Percentiles rank a stretch among this genome's conserved stretches.
These are phyloP conservation scores for Drosophila truncata DNA, from an alignment of 1,140 invertebrate genomes.

Conservation along the genomic window DNA sequence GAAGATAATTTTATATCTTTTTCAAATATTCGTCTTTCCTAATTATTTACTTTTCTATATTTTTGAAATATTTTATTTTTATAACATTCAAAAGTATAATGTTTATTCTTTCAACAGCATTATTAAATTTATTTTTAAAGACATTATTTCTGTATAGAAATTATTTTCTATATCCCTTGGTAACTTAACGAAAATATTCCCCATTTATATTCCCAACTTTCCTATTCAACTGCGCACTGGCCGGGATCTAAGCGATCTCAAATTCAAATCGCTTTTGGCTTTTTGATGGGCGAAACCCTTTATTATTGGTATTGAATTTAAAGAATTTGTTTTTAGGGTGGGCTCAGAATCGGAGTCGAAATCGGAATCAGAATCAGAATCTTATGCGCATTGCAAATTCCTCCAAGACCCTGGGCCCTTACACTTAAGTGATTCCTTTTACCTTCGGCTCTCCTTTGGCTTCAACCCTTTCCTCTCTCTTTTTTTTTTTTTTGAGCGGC, in stretches of 20 bases:
- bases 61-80: too few species aligned
- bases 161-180: too few species aligned
- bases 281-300: slow-evolving; percentile 22
- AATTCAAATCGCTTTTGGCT: slow-evolving; percentile 37
- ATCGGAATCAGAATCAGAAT: slow-evolving; percentile 16
- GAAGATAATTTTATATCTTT: too few species aligned
- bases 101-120: too few species aligned
- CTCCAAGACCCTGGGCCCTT: slow-evolving; percentile 66
- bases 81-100: too few species aligned
- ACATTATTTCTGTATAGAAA: too few species aligned
- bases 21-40: too few species aligned
- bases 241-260: slow-evolving; percentile 16
- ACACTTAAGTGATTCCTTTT: slow-evolving; percentile 61
- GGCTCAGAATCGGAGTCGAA: slow-evolving; percentile 1
- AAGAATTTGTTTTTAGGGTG: slow-evolving; percentile 27
- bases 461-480: slow-evolving; percentile 23
- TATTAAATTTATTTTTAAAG: too few species aligned
- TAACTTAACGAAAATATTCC: neutral
- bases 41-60: too few species aligned
- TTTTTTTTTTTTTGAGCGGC: slow-evolving; percentile 40
- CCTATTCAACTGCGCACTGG: slow-evolving; percentile 40
- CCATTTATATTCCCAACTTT: slow-evolving; percentile 16
- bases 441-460: slow-evolving; percentile 19
- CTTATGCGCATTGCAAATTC: slow-evolving; percentile 76
- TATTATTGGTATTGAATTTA: slow-evolving; percentile 33